phyloP scores from a whole-genome alignment of 2,888 invertebrate species.

The Lasius platythorax region DNA sequence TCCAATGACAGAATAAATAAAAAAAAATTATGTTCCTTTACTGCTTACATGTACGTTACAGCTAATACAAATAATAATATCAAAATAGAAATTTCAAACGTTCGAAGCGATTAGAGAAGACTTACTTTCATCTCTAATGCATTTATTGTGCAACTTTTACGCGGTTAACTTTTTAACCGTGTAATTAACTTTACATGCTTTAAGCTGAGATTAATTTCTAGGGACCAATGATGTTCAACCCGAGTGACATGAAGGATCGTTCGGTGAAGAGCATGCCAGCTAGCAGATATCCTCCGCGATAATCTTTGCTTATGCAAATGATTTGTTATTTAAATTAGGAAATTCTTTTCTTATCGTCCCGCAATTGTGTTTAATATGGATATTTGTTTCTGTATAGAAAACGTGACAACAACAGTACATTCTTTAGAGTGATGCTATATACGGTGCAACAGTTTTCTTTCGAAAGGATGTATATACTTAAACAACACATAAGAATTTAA shows the following conservation, averaged over 20 bases:
- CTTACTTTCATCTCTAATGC: not conserved
- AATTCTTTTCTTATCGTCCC: slow-evolving; percentile 21
- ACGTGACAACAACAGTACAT: slow-evolving; percentile 44
- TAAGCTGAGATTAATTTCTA: slow-evolving; percentile 65
- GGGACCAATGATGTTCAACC: slow-evolving; percentile 84
- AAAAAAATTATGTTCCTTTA: slow-evolving; percentile 18
- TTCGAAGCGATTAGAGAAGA: not conserved
- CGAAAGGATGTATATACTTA: not conserved
- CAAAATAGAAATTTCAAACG: slow-evolving; percentile 1
- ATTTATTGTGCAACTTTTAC: not conserved
- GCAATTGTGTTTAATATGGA: slow-evolving; percentile 38
- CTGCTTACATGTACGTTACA: slow-evolving; percentile 34
- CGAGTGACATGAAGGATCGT: slow-evolving; percentile 81
- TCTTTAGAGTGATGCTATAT: slow-evolving; percentile 50
- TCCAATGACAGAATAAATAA: not conserved
- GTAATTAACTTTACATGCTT: slow-evolving; percentile 9
- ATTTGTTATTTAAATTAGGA: slow-evolving; percentile 34
- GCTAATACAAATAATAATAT: slow-evolving; percentile 13
- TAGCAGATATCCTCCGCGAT: slow-evolving; percentile 82
- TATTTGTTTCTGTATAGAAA: slow-evolving; percentile 37
- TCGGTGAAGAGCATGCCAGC: slow-evolving; percentile 75
- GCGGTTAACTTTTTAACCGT: not conserved
- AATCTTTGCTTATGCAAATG: slow-evolving; percentile 60
- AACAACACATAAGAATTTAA: not conserved
- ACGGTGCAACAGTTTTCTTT: slow-evolving; percentile 25